Evolutionary conservation across 1,140 invertebrate species (phyloP), one percentile per base, ranked within the genome.

Genomic region (Dreissena polymorpha): DNA sequence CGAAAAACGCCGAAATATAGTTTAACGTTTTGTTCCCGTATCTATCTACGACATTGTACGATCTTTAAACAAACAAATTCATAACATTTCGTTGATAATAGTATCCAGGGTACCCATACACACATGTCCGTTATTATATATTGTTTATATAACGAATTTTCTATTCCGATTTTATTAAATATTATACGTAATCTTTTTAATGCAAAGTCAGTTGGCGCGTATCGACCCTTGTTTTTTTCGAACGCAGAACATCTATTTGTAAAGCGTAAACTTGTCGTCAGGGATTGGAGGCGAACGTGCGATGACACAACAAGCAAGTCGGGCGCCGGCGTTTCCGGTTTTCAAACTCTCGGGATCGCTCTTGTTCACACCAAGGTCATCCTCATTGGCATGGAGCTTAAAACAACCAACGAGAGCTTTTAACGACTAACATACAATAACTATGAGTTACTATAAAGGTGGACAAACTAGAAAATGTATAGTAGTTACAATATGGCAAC

Each of bases 261-360:
- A 60, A 18, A 60, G 57, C 16, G 16, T 60, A 23, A n/a, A 60
- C 16, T 23, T 23, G 21, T 60, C 57, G 3, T n/a, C 16, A 3
- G 57, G 16, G 57, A 60, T n/a, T 60, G 57, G 57, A n/a, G 16
- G 16, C 16, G 16, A 60, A 23, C 16, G 16, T 6, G 57, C 21
- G 57, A 60, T 60, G 10, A 94, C 88, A 57, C 94, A 94, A 79
- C 94, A 95, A n/a, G 93, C 94, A 0, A 94, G 63, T 25, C 93
- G 85, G 13, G 85, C 77, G 2, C 94, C 94, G 18, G 94, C 93
- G 87, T 94, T 94, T 5, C 94, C 94, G 13, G 93, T 95, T 69
- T 85, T 91, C 21, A 91, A 69, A 85, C 94, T 94, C 49, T 91
- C 94, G 16, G 86, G 74, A 39, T 39, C 39, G 69, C 92, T 86